Conservation (phyloP, 1,140 invertebrate species). For the Caenorhabditis latens region DNA sequence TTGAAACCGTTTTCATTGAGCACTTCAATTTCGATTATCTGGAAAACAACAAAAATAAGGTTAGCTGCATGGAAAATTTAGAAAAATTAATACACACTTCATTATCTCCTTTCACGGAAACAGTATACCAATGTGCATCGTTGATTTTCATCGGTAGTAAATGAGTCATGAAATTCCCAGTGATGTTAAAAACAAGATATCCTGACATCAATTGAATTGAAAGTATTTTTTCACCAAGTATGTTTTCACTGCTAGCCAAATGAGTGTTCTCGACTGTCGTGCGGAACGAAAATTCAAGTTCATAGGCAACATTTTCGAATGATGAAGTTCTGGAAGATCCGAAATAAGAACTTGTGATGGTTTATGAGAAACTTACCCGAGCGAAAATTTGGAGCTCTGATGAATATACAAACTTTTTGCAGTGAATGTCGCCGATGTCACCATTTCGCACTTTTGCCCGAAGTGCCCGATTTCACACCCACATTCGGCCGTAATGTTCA, state of each 20-base stretch:
- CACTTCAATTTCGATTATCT: conserved; percentile 56
- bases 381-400: conserved; percentile 60
- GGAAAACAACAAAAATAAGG: neutral
- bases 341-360: neutral
- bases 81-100: neutral
- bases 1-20: conserved; percentile 62
- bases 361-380: conserved; percentile 39
- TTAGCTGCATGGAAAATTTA: neutral
- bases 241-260: conserved; percentile 66
- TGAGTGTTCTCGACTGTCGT: conserved; percentile 69
- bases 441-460: conserved; percentile 54
- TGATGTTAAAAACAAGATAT: conserved; percentile 59
- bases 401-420: conserved; percentile 63
- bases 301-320: conserved; percentile 52
- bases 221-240: conserved; percentile 64
- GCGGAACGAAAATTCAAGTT: conserved; percentile 63
- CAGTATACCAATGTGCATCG: conserved; percentile 69
- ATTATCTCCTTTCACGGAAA: conserved; percentile 62
- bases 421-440: conserved; percentile 60
- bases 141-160: conserved; percentile 65
- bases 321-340: conserved; percentile 19
- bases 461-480: conserved; percentile 62
- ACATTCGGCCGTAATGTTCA: conserved; percentile 35
- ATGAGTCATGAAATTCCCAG: conserved; percentile 22
- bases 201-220: conserved; percentile 56